Base-by-base conservation (phyloP, 2,888 invertebrate genomes). In the Thera obeliscata region DNA sequence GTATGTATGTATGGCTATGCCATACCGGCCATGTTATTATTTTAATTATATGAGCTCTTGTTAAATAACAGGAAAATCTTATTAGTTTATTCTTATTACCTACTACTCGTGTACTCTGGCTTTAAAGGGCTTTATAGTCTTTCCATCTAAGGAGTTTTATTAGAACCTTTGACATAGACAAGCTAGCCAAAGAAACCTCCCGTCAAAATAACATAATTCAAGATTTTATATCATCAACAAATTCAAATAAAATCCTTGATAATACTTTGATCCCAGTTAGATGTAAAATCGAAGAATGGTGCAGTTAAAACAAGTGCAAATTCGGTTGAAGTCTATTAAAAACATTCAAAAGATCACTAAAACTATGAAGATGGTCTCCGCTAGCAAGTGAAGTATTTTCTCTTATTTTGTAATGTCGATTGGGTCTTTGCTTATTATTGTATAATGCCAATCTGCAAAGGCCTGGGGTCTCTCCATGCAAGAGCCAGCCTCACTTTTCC, bases 321-420 rank as follows among this genome's bases (percentile, higher is more conserved):
- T 96, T 58, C 94, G 97, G 33, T 89, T 97, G 71, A 97, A 97
- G 72, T 96, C 97, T 1, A 96, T 97, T 60, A 96, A 95, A 77
- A 97, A 96, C 83, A 97, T 97, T 77, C 97, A 97, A 87, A 97
- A 97, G 88, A 97, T 97, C 77, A 97, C 97, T 11, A 96, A 97
- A 83, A 96, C 96, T 70, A 97, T 97, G 97, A 97, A 97, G 89
- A 97, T 97, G 97, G 96, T 97, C 81, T 91, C 92, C 48, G 91
- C 92, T n/a, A 91, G 92, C 91, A 92, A 93, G 92, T 97, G 95
- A 88, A 58, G 48, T 4, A 50, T 36, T 57, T 59, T 22, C 22
- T 22, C 7, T 8, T 49, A 33, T 57, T 57, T 56, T 38, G 43
- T 22, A 43, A 50, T 22, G 22, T 4, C 50, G 5, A 12, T 22